These are phyloP conservation scores for Lingula anatina DNA, from an alignment of 2,888 invertebrate species.

Conservation along the genomic window DNA sequence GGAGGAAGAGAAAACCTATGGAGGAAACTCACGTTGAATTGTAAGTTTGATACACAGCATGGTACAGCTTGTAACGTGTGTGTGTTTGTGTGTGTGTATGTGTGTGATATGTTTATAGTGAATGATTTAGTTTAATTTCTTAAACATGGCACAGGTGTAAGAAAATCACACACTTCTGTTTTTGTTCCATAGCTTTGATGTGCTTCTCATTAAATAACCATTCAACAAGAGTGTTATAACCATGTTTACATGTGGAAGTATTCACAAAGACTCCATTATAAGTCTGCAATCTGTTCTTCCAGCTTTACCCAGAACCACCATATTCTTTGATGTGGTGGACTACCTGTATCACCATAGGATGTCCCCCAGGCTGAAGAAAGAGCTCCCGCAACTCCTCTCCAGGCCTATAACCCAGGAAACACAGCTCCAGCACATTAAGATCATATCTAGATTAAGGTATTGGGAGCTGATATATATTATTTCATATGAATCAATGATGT, in stretches of 20 bases:
- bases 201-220: not conserved
- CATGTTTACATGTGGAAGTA: not conserved
- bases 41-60: slow-evolving; percentile 22
- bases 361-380: slow-evolving; percentile 29
- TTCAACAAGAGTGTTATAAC: not conserved
- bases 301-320: slow-evolving; percentile 45
- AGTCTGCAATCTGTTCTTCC: slow-evolving; percentile 7
- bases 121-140: not conserved
- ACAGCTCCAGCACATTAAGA: slow-evolving; percentile 41
- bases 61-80: not conserved
- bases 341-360: slow-evolving; percentile 41
- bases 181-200: not conserved
- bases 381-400: slow-evolving; percentile 35
- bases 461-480: too few relatives aligned
- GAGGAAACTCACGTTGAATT: slow-evolving; percentile 47
- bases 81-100: not conserved
- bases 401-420: slow-evolving; percentile 43
- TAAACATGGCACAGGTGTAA: not conserved
- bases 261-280: too few relatives aligned
- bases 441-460: slow-evolving; percentile 42
- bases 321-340: slow-evolving; percentile 50
- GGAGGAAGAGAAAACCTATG: slow-evolving; percentile 51
- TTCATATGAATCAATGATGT: too few relatives aligned
- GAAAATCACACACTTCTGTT: too few relatives aligned
- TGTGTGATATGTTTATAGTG: not conserved